Base-by-base conservation (phyloP, 2,113 vertebrate genomes). In the Scolopax mira region DNA sequence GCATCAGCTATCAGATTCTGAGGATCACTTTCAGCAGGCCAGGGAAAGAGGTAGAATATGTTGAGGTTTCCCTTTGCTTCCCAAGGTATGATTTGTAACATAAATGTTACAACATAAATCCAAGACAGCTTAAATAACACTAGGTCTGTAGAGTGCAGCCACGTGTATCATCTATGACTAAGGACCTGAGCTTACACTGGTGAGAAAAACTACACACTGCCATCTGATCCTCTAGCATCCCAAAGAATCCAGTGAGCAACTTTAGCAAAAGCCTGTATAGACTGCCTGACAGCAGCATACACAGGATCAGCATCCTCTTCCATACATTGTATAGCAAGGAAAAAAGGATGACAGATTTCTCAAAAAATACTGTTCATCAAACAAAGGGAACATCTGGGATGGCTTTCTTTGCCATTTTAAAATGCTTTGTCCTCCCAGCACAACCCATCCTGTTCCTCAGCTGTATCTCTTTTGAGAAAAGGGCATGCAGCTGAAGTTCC, bases 141-240 rank as follows among this genome's bases (percentile, higher is more conserved):
- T 7, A 31, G 15, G 13, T 54, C 69, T 60, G 46, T 6, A 21
- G 27, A 51, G 21, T 71, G 25, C 75, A 88, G 39, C n/a, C 19
- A 6, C 0, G 2, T 10, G 14, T 25, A 55, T n/a, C 4, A 1
- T 17, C 24, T 18, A 2, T 41, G 42, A 25, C 42, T 35, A 27
- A 89, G n/a, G 46, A 77, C 18, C 62, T 31, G 35, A 46, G 7
- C 21, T 30, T 10, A 31, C 30, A 18, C 8, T 41, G 46, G 12
- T 8, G 10, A 81, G 39, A 39, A 44, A 85, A 89, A 69, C 22
- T 69, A 13, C 27, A 12, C 0, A 2, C 27, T 79, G 66, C 35
- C 37, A 1, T 11, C 24, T 42, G n/a, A 48, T 85, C 62, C 39
- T 52, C 30, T 6, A 8, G 30, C 2, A 31, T 2, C 1, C 44